A percentile compares a stretch with the other conserved stretches of the same genome.
Evolutionary conservation across 1,140 invertebrate species (phyloP).

Genomic region (Drosophila tani): DNA sequence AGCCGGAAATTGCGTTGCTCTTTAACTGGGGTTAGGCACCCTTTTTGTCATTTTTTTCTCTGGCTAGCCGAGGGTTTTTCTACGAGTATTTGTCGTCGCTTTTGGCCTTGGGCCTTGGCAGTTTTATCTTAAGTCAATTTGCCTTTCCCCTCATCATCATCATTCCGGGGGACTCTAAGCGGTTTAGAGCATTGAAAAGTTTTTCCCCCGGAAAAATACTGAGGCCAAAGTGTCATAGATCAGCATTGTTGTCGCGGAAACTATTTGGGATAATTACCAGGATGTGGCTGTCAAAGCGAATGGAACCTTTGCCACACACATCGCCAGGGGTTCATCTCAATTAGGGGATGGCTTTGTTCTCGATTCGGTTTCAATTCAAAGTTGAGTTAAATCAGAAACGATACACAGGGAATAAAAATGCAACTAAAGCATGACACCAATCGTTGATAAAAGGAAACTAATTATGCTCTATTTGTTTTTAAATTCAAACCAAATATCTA

Average conservation of each 20-base stretch:
- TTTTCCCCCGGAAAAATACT: background rate
- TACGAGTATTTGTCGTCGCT: constrained; percentile 20
- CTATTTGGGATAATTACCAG: constrained; percentile 56
- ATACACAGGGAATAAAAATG: background rate
- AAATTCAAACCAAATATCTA: background rate
- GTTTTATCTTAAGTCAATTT: constrained; percentile 80
- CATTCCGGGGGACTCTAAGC: constrained; percentile 41
- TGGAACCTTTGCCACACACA: constrained; percentile 9
- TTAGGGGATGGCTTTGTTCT: constrained; percentile 47
- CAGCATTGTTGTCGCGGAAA: constrained; percentile 34
- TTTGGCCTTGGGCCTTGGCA: constrained; percentile 47
- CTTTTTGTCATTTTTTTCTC: constrained; percentile 45
- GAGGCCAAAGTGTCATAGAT: constrained; percentile 41
- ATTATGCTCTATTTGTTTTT: too few relatives aligned
- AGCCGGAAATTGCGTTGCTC: constrained; percentile 74
- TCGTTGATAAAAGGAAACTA: background rate
- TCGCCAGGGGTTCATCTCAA: constrained; percentile 12
- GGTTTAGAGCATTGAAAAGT: constrained; percentile 48
- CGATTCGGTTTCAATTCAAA: constrained; percentile 52
- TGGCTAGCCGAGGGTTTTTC: constrained; percentile 17
- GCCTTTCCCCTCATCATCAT: constrained; percentile 51
- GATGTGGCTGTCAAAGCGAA: constrained; percentile 32
- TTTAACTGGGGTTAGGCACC: constrained; percentile 63
- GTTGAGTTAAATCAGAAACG: constrained; percentile 51
- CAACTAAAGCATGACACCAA: background rate